These are phyloP conservation scores for Rhopilema esculentum DNA, from an alignment of 30 jellyfish, hydroid and myxozoan species.

Conservation along the genomic window DNA sequence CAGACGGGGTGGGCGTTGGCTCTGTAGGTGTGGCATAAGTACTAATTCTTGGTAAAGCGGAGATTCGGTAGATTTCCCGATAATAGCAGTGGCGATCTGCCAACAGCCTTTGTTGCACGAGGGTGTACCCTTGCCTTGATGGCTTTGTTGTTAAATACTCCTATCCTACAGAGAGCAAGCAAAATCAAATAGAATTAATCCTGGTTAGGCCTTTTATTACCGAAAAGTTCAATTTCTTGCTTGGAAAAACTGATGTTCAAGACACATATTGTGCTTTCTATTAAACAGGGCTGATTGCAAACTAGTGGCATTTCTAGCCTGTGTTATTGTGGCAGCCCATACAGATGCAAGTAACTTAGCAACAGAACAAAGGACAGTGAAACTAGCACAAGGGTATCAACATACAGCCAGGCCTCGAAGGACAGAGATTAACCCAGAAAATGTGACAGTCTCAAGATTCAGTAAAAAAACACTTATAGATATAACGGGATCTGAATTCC, in stretches of 20 bases:
- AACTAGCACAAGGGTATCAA: not conserved
- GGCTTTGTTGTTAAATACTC: too few species aligned
- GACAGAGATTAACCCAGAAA: not conserved
- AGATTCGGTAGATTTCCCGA: too few species aligned
- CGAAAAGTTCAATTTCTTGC: not conserved
- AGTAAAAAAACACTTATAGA: conserved; percentile 66
- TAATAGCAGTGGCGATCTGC: too few species aligned
- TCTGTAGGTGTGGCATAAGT: too few species aligned
- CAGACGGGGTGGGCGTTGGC: too few species aligned
- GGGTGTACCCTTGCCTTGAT: too few species aligned
- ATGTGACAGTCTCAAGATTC: conserved; percentile 2
- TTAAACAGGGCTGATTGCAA: not conserved
- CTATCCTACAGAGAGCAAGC: too few species aligned
- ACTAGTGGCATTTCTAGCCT: not conserved
- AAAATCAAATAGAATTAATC: too few species aligned
- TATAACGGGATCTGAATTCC: conserved; percentile 77
- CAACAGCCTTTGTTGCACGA: too few species aligned
- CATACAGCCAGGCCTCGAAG: not conserved
- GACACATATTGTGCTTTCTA: too few species aligned
- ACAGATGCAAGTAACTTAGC: not conserved
- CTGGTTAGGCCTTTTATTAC: not conserved
- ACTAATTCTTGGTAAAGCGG: too few species aligned
- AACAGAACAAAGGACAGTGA: not conserved
- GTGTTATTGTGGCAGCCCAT: not conserved
- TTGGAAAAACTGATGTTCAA: too few species aligned